These are phyloP conservation scores for Aphelenchoides fujianensis DNA, from an alignment of 1,140 invertebrate genomes.

Conservation along the genomic window DNA sequence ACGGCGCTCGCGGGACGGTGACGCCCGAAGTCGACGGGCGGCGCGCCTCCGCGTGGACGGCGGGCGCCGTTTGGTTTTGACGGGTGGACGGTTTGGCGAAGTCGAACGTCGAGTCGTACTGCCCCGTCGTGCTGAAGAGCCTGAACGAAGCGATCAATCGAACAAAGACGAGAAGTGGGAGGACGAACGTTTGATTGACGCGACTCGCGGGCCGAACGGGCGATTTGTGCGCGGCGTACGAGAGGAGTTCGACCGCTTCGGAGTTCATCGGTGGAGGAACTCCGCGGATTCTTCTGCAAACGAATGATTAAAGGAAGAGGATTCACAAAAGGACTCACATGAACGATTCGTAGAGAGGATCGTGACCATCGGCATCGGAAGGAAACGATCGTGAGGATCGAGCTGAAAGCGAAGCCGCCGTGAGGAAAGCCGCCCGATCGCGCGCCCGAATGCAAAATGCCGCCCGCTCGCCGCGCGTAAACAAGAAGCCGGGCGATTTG, in stretches of 20 bases:
- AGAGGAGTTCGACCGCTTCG: not conserved
- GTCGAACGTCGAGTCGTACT: not conserved
- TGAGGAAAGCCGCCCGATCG: too few species aligned
- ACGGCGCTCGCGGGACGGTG: not conserved
- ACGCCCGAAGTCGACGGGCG: not conserved
- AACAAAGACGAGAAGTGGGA: too few species aligned
- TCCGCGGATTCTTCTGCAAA: too few species aligned
- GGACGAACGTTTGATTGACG: not conserved
- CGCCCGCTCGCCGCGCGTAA: too few species aligned
- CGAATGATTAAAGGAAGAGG: too few species aligned
- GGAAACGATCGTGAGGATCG: too few species aligned
- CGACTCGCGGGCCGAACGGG: not conserved
- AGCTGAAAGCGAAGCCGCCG: too few species aligned
- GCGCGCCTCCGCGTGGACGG: not conserved
- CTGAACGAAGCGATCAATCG: conserved; percentile 3
- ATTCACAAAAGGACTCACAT: too few species aligned
- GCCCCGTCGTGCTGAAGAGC: not conserved
- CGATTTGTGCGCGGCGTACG: not conserved
- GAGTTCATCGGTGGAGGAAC: not conserved
- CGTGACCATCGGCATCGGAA: too few species aligned
- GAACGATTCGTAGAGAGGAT: too few species aligned
- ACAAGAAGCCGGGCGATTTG: too few species aligned
- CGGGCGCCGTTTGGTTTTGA: not conserved
- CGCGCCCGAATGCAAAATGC: too few species aligned
- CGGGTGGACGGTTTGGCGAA: not conserved